phyloP scores from a whole-genome alignment of 92 coral and sea anemone species.

The Epizoanthus rinbou region DNA sequence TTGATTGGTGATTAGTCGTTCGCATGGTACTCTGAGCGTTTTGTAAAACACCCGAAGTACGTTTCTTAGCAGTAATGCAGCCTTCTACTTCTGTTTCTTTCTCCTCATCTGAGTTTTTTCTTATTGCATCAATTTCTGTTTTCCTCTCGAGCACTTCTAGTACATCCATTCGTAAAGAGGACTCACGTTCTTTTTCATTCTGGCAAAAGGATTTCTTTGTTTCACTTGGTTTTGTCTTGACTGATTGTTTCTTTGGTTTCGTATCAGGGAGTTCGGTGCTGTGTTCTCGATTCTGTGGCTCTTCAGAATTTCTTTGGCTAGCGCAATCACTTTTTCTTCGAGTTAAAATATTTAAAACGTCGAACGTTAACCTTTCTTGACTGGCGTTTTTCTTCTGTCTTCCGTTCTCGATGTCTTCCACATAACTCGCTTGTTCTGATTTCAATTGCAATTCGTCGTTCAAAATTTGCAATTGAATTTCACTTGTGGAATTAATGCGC shows the following conservation, averaged over 20 bases:
- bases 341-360: neutral
- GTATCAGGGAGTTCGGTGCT: neutral
- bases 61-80: neutral
- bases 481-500: constrained; percentile 15
- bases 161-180: neutral
- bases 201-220: neutral
- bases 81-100: neutral
- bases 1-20: too few relatives aligned
- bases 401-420: neutral
- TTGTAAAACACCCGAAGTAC: neutral
- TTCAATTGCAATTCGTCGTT: neutral
- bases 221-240: neutral
- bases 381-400: neutral
- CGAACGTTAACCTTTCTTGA: neutral
- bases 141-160: neutral
- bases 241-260: constrained; percentile 16
- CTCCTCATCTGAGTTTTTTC: neutral
- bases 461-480: constrained; percentile 25
- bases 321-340: neutral
- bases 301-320: neutral
- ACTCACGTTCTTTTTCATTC: neutral
- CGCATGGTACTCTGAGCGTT: neutral
- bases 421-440: neutral
- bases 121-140: neutral
- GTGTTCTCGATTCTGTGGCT: neutral